These are phyloP conservation scores for Saccostrea glomerata DNA, from an alignment of 1,140 invertebrate species.

Conservation along the genomic window DNA sequence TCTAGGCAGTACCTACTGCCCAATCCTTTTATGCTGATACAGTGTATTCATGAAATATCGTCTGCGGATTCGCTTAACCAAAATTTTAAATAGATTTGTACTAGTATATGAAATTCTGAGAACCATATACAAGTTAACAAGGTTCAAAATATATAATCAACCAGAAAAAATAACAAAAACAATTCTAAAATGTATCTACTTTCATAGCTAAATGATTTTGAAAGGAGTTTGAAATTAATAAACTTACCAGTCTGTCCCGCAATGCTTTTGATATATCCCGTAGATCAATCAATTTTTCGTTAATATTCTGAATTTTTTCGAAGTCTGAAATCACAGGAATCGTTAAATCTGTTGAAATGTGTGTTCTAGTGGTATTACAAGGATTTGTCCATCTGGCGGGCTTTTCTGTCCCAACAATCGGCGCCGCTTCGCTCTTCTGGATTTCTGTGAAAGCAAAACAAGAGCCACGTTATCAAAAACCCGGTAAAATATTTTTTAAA, in stretches of 20 bases:
- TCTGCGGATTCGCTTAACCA: too few species aligned
- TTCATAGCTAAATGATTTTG: too few species aligned
- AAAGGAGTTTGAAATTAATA: not conserved
- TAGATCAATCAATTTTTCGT: not conserved
- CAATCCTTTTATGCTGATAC: too few species aligned
- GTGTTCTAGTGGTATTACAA: not conserved
- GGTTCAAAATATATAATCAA: too few species aligned
- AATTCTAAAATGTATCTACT: too few species aligned
- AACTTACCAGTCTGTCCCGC: not conserved
- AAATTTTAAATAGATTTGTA: too few species aligned
- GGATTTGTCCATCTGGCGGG: conserved; percentile 22
- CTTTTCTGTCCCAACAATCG: not conserved
- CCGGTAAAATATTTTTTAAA: not conserved
- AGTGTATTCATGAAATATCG: too few species aligned
- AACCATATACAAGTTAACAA: too few species aligned
- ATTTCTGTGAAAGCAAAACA: not conserved
- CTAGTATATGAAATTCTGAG: too few species aligned
- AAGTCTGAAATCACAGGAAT: not conserved
- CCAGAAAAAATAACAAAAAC: too few species aligned
- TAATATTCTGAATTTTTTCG: conserved; percentile 16
- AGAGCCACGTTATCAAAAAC: not conserved
- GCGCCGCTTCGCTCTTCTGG: not conserved
- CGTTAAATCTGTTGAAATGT: not conserved
- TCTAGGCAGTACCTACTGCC: too few species aligned
- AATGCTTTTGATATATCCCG: not conserved